Evolutionary conservation across 2,113 vertebrate species (phyloP).

Genomic region (Rhinolophus ferrumequinum): DNA sequence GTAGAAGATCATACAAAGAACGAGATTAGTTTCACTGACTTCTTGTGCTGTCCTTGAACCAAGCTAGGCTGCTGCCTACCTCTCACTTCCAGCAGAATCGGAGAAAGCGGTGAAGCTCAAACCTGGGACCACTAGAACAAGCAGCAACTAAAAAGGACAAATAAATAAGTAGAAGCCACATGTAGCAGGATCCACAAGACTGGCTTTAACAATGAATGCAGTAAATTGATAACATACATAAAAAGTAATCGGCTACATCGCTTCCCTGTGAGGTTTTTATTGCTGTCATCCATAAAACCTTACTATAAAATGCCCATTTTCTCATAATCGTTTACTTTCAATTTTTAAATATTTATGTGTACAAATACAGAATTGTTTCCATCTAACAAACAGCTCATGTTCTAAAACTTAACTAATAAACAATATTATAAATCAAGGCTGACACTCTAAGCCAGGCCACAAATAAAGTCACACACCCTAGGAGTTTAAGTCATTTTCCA

Average conservation of each 20-base stretch:
- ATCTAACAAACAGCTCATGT: neutral
- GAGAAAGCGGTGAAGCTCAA: neutral
- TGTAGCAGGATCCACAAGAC: neutral
- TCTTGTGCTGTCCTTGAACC: neutral
- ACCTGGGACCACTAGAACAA: neutral
- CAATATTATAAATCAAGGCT: neutral
- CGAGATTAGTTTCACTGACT: neutral
- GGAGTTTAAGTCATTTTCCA: constrained; percentile 12
- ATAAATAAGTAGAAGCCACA: neutral
- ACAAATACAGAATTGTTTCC: neutral
- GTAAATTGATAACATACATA: neutral
- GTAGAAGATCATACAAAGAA: neutral
- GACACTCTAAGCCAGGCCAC: neutral
- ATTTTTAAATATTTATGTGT: constrained; percentile 17
- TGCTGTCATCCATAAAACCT: neutral
- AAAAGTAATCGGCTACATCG: neutral
- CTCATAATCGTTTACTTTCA: constrained; percentile 4
- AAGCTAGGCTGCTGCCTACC: neutral
- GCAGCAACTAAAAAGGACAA: neutral
- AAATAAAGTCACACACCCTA: neutral
- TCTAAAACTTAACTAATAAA: constrained; percentile 47
- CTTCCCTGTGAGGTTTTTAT: neutral
- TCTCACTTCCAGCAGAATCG: neutral
- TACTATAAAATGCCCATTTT: neutral
- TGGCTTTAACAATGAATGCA: neutral